Evolutionary conservation across 2,797 vertebrate genomes (phyloP).

Genomic region (Amazonetta brasiliensis): DNA sequence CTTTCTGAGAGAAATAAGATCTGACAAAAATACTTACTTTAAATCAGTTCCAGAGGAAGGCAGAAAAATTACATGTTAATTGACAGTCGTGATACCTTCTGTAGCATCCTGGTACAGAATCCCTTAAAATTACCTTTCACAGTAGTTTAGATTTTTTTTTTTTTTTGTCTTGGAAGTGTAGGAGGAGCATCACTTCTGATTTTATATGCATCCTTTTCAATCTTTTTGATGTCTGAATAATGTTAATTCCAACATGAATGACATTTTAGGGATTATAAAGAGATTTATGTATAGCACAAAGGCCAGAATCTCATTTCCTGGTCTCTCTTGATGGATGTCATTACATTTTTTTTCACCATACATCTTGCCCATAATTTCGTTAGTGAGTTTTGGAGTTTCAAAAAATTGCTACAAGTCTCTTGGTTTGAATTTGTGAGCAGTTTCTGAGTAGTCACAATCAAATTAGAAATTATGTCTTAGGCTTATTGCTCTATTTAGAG

Average conservation of each 20-base stretch:
- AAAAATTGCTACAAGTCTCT: neutral
- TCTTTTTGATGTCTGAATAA: neutral
- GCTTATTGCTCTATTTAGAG: neutral
- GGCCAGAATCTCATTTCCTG: neutral
- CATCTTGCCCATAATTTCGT: neutral
- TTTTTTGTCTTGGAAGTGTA: neutral
- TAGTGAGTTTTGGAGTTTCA: neutral
- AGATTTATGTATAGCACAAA: neutral
- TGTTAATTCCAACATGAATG: neutral
- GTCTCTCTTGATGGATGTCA: neutral
- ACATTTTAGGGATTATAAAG: neutral
- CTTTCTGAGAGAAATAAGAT: neutral
- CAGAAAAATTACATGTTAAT: neutral
- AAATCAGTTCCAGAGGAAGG: neutral
- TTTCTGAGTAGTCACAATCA: neutral
- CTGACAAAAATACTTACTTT: neutral
- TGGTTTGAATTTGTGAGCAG: neutral
- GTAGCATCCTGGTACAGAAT: neutral
- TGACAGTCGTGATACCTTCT: neutral
- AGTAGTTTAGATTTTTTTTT: neutral
- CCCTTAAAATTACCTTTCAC: neutral
- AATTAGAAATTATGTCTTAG: neutral
- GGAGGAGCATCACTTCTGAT: neutral
- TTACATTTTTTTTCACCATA: neutral
- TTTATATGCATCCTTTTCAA: neutral